Evolutionary conservation across 2,888 invertebrate species (phyloP), one percentile per base, ranked within the genome.

Genomic region (Trilocha varians): DNA sequence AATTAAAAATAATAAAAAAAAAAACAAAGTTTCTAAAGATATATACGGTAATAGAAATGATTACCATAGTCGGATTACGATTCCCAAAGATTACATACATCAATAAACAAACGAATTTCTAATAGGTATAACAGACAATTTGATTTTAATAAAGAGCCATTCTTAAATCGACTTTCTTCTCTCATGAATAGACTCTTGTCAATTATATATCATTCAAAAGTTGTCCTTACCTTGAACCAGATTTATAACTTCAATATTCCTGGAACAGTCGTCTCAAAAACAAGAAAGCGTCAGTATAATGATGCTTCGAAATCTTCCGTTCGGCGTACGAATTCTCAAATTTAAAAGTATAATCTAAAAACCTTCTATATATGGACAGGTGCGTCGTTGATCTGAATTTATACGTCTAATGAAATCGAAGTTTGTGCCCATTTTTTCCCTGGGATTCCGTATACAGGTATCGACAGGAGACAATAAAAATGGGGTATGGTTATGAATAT

Each of bases 281-380:
- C 53, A 70, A 70, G 59, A 74, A 71, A 60, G 56, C 45, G 57
- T 57, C 67, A 50, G 64, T 59, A 69, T 74, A 75, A 74, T 66
- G 71, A 74, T 62, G 61, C 48, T 48, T 60, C 62, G 63, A 69
- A 71, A 72, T 64, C 57, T 50, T 56, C 59, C 47, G 58, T 55
- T 53, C 50, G 52, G 58, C 57, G 48, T 47, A 47, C 55, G 68
- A 68, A 73, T 76, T 66, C 65, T 45, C 47, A 57, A 56, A 82
- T 83, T 77, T 80, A 59, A 77, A 83, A 82, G 78, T 83, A 78
- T 83, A 83, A 83, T 82, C 62, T 63, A 59, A 65, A 78, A 70
- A 71, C 67, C 51, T 41, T 46, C 71, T 69, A 52, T 65, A 66
- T 70, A 72, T 65, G 75, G 70, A 53, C 44, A 48, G 46, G 62